Evolutionary conservation across 2,113 vertebrate species (phyloP).

Genomic region (Onychorhynchus coronatus): DNA sequence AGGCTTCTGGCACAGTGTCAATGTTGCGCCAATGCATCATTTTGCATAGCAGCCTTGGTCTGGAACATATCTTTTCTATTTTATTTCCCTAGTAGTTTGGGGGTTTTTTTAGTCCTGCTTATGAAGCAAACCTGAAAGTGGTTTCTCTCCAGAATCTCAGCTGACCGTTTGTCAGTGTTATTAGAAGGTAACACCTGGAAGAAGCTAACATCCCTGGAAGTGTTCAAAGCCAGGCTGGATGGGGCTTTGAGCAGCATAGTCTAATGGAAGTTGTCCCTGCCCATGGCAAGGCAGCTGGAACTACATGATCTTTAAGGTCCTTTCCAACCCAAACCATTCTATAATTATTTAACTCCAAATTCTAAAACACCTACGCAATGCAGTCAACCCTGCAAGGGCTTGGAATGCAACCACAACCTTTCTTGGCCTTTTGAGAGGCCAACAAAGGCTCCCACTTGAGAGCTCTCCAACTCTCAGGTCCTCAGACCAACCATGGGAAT

Average conservation of each 20-base stretch:
- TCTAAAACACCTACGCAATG: neutral
- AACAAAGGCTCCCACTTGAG: neutral
- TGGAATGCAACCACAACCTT: neutral
- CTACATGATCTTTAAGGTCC: neutral
- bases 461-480: neutral
- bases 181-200: neutral
- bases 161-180: no score
- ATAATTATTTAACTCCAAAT: neutral
- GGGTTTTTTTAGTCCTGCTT: neutral
- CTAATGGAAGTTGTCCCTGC: neutral
- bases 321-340: neutral
- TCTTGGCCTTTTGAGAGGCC: neutral
- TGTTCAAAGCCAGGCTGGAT: neutral
- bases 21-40: neutral
- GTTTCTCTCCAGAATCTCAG: neutral
- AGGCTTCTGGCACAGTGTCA: neutral
- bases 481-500: neutral
- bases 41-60: neutral
- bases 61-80: neutral
- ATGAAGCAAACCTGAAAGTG: neutral
- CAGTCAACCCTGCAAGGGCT: neutral
- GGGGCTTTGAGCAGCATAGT: neutral
- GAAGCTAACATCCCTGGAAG: neutral
- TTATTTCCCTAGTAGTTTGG: neutral
- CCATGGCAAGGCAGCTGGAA: neutral